These are phyloP conservation scores for Zalophus californianus DNA, from an alignment of 2,797 vertebrate genomes.

Conservation along the genomic window DNA sequence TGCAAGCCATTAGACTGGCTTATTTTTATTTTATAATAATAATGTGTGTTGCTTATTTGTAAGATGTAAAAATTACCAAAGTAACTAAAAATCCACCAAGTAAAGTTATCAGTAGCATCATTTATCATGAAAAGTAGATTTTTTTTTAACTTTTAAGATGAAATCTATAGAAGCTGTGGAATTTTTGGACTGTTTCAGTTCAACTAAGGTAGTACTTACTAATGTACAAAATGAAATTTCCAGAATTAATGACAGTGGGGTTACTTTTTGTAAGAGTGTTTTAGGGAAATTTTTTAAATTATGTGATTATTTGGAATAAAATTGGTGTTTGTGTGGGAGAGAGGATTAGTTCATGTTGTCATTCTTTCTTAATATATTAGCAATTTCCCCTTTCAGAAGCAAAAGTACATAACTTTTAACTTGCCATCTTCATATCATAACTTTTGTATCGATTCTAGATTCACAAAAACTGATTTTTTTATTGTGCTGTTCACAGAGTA, in stretches of 20 bases:
- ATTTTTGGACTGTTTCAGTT: conserved; percentile 49
- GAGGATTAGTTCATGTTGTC: conserved; percentile 43
- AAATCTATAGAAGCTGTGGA: neutral
- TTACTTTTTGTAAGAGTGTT: conserved; percentile 68
- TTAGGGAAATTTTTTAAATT: conserved; percentile 70
- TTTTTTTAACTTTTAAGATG: conserved; percentile 20
- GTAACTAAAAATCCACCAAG: conserved; percentile 54
- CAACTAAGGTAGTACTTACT: neutral
- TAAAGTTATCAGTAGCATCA: conserved; percentile 60
- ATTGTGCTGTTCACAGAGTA: neutral
- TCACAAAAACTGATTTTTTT: neutral
- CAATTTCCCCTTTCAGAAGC: conserved; percentile 19
- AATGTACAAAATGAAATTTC: conserved; percentile 43
- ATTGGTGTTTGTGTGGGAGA: conserved; percentile 57
- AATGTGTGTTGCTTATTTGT: conserved; percentile 29
- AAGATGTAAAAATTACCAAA: conserved; percentile 65
- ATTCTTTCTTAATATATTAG: conserved; percentile 49
- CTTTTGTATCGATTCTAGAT: neutral
- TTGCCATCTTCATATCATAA: neutral
- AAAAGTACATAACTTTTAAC: neutral
- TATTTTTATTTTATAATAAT: conserved; percentile 43
- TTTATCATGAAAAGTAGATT: conserved; percentile 71
- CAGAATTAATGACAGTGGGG: conserved; percentile 38
- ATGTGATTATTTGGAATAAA: conserved; percentile 78
- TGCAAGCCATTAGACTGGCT: conserved; percentile 75